Evolutionary conservation across 2,113 vertebrate genomes (phyloP).

Genomic region (Crypturellus undulatus): DNA sequence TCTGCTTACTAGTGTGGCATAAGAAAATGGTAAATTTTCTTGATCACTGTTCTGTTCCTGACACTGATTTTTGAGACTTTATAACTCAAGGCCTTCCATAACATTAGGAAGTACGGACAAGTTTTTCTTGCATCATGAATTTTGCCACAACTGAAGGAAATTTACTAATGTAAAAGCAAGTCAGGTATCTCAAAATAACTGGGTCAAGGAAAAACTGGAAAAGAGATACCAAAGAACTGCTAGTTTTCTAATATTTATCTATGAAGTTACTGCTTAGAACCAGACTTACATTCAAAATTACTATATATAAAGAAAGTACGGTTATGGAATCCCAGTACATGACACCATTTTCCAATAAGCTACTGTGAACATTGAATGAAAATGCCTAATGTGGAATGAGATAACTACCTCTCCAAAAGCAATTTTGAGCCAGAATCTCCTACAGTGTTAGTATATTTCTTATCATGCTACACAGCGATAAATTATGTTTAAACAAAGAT

Average conservation of each 20-base stretch:
- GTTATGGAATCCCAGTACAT: neutral
- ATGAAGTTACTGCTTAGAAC: neutral
- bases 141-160: neutral
- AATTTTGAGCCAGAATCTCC: neutral
- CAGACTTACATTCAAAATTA: neutral
- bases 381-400: neutral
- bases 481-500: slow-evolving; percentile 34
- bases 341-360: neutral
- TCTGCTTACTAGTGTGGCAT: neutral
- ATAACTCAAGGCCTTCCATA: neutral
- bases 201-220: neutral
- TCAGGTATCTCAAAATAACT: neutral
- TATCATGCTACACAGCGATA: neutral
- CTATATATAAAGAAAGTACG: neutral
- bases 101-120: neutral
- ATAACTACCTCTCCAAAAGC: neutral
- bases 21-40: neutral
- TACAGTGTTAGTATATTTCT: neutral
- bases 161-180: neutral
- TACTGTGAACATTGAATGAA: neutral
- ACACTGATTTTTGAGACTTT: neutral
- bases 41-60: neutral
- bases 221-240: neutral
- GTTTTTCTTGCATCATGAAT: neutral
- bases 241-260: neutral